Percentiles rank a stretch among this genome's conserved stretches.
phyloP scores from a whole-genome alignment of 2,888 invertebrate species.

The Pheosia tremula region DNA sequence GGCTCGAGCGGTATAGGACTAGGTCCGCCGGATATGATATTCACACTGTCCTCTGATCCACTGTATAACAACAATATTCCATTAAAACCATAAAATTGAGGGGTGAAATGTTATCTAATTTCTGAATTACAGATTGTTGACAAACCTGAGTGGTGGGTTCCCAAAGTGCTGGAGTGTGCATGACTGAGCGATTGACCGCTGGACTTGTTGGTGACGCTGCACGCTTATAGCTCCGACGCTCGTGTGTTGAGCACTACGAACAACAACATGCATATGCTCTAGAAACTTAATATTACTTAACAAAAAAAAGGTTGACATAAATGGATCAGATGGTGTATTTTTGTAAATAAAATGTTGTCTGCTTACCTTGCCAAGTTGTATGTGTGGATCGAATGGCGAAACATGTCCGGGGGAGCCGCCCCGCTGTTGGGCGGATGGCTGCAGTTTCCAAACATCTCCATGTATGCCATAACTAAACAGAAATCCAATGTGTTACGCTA shows the following conservation, averaged over 20 bases:
- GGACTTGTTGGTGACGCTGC: conserved; percentile 72
- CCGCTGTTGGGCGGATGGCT: conserved; percentile 87
- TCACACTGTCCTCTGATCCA: conserved; percentile 77
- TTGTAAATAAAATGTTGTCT: not conserved
- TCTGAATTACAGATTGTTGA: not conserved
- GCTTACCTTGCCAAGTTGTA: conserved; percentile 84
- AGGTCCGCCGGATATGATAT: conserved; percentile 71
- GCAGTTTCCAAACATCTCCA: conserved; percentile 97
- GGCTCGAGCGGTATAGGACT: conserved; percentile 79
- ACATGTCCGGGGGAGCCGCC: conserved; percentile 89
- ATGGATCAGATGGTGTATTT: not conserved
- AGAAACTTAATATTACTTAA: not conserved
- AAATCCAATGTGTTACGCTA: conserved; percentile 12
- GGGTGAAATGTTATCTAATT: not conserved
- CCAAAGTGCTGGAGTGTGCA: conserved; percentile 79
- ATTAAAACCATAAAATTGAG: not conserved
- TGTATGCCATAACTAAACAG: conserved; percentile 95
- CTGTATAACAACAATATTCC: conserved; percentile 43
- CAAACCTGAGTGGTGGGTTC: conserved; percentile 70
- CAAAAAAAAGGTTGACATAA: not conserved
- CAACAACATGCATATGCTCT: conserved; percentile 7
- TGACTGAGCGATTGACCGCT: conserved; percentile 75
- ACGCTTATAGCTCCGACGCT: conserved; percentile 62
- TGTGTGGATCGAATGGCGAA: conserved; percentile 94
- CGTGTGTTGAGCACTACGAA: conserved; percentile 68